Percentiles rank a stretch among this genome's conserved stretches.
These are phyloP conservation scores for Eulemur rufifrons DNA, from an alignment of 2,113 vertebrate genomes.

Conservation along the genomic window DNA sequence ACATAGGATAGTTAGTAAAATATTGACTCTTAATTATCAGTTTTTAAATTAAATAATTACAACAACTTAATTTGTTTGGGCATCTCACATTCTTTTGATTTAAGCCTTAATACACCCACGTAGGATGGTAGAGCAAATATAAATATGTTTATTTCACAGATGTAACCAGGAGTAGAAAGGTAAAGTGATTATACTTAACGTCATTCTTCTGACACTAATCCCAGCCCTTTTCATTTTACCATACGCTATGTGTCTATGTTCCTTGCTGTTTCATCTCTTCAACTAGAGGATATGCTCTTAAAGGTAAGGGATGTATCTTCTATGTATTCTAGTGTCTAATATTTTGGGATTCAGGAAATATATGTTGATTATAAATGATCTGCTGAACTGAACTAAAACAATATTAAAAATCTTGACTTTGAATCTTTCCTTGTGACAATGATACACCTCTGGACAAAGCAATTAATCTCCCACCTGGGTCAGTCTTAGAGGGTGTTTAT, in stretches of 20 bases:
- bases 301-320: neutral
- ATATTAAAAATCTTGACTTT: conserved; percentile 43
- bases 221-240: neutral
- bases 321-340: neutral
- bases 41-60: neutral
- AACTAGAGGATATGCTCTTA: neutral
- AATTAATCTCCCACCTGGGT: neutral
- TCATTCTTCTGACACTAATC: neutral
- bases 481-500: conserved; percentile 7
- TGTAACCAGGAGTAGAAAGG: neutral
- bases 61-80: neutral
- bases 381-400: neutral
- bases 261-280: neutral
- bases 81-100: neutral
- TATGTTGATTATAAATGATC: conserved; percentile 31
- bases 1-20: neutral
- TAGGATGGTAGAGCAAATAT: neutral
- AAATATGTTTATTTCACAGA: neutral
- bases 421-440: conserved; percentile 50
- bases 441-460: neutral
- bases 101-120: neutral
- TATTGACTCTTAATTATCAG: neutral
- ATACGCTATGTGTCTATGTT: neutral
- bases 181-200: neutral
- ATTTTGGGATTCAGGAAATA: conserved; percentile 12